phyloP scores from a whole-genome alignment of 64 coral and sea anemone species.

The Montipora sp. region DNA sequence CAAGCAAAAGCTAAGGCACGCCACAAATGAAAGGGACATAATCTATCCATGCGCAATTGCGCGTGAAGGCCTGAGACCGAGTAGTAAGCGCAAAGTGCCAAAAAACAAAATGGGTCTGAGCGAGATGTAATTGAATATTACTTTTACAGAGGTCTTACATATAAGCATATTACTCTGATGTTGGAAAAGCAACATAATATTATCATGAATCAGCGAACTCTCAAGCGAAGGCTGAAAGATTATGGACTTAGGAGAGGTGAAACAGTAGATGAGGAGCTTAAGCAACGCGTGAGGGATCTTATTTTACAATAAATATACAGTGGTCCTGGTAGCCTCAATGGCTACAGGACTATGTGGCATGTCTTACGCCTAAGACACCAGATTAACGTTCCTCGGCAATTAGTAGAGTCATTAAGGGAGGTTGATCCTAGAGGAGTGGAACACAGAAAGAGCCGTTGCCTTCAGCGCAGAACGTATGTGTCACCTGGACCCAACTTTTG shows the following conservation, averaged over 20 bases:
- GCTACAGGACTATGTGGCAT: too few relatives aligned
- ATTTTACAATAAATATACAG: too few relatives aligned
- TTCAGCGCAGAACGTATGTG: conserved; percentile 23
- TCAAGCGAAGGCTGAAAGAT: too few relatives aligned
- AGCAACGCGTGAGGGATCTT: too few relatives aligned
- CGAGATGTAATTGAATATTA: conserved; percentile 11
- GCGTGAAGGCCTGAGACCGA: conserved; percentile 37
- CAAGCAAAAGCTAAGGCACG: conserved; percentile 16
- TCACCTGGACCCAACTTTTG: background rate
- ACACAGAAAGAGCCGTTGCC: background rate
- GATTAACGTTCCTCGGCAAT: background rate
- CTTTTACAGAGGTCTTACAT: background rate
- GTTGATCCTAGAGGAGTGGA: background rate
- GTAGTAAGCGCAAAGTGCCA: background rate
- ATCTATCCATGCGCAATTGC: conserved; percentile 18
- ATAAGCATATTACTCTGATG: background rate
- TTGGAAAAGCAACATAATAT: background rate
- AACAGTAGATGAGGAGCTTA: too few relatives aligned
- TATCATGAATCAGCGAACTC: too few relatives aligned
- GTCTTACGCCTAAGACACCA: background rate
- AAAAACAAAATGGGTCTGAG: conserved; percentile 4
- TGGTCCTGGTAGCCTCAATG: too few relatives aligned
- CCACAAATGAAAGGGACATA: background rate
- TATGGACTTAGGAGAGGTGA: too few relatives aligned
- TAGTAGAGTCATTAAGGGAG: background rate